Base-by-base conservation (phyloP, 2,888 invertebrate genomes). In the Bombyx huttoni region DNA sequence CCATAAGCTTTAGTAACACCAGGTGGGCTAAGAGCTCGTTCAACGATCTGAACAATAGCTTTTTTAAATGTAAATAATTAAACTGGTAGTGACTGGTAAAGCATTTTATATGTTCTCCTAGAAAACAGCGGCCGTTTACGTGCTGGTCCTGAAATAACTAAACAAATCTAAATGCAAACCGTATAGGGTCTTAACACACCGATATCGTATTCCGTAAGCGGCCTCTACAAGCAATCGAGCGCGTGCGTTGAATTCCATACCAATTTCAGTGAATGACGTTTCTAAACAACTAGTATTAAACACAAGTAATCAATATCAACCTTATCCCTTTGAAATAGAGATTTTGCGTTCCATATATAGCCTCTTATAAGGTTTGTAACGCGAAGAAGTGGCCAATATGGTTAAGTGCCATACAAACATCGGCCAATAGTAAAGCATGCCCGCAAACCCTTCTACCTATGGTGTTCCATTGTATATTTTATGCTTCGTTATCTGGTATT, bases 131-230 rank as follows among this genome's bases (percentile, higher is more conserved):
- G 49, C 63, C 63, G 61, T 66, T 63, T 67, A 65, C 64, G 62
- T 61, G 59, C 61, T 59, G 59, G 66, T 69, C 65, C 68, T 70
- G 75, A 79, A 78, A 79, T 73, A 78, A 75, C 69, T 67, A 70
- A 75, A 75, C 70, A 73, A 71, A 77, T 81, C 75, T 73, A 68
- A 78, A 78, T 77, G 72, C 78, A 67, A 61, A 62, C 78, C 77
- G 68, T 80, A 78, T 63, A 73, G 62, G 73, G 76, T 63, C 71
- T 68, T 71, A 69, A 70, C 73, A 67, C 68, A 67, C 60, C 61
- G 73, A 40, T 78, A 69, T 63, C 58, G 75, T 78, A 84, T 84
- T 79, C 80, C 62, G 61, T 57, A 59, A 59, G 66, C 75, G 71
- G 59, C 56, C 68, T 63, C 54, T 77, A 84, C 84, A 83, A 73